Evolutionary conservation across 2,113 vertebrate genomes (phyloP).

Genomic region (Campylorhamphus procurvoides): DNA sequence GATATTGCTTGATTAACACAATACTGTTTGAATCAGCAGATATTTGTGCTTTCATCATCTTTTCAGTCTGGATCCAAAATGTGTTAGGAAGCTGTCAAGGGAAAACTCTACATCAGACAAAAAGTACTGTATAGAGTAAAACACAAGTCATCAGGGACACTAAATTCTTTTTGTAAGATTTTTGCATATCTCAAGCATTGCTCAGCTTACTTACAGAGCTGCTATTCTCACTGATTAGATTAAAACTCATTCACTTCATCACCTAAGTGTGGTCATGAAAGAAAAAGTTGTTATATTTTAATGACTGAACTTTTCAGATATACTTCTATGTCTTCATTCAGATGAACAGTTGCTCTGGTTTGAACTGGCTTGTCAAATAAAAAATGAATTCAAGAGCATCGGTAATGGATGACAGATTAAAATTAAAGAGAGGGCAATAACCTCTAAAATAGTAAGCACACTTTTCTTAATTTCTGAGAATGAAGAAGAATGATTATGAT

Average conservation of each 20-base stretch:
- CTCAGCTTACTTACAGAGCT: neutral
- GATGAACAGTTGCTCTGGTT: neutral
- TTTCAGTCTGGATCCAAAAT: neutral
- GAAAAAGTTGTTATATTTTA: neutral
- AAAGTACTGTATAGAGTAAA: neutral
- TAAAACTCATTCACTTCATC: neutral
- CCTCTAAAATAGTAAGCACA: neutral
- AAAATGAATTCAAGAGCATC: neutral
- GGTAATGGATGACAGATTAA: neutral
- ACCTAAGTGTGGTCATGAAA: neutral
- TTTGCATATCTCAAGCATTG: neutral
- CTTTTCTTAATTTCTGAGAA: slow-evolving; percentile 6
- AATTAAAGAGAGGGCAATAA: neutral
- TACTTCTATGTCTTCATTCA: neutral
- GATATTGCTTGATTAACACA: neutral
- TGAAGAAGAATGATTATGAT: neutral
- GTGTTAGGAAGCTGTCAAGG: neutral
- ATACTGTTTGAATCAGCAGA: neutral
- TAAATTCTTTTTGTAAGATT: neutral
- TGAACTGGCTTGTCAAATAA: neutral
- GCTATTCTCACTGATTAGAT: neutral
- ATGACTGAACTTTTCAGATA: neutral
- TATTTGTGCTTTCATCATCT: neutral
- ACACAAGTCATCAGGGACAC: neutral
- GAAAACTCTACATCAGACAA: neutral